Evolutionary conservation across 30 jellyfish, hydroid and myxozoan genomes (phyloP).

Genomic region (Catostylus mosaicus): DNA sequence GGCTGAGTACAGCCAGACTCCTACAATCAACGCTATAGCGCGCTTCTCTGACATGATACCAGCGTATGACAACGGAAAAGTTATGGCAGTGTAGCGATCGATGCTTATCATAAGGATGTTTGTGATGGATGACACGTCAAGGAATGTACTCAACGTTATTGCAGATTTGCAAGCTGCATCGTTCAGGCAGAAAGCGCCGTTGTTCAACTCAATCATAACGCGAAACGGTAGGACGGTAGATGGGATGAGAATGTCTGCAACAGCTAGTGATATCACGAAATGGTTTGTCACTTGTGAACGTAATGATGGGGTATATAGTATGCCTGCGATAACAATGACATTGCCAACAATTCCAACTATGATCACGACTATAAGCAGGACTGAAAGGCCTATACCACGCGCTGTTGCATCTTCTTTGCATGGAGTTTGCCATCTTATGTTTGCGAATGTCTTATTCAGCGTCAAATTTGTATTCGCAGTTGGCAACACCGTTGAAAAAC

Average conservation of each 20-base stretch:
- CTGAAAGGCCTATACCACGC: constrained; percentile 35
- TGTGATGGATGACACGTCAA: constrained; percentile 65
- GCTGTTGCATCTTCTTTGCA: constrained; percentile 28
- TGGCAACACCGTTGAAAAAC: not conserved
- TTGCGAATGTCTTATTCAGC: not conserved
- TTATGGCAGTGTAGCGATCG: constrained; percentile 76
- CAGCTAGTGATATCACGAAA: constrained; percentile 77
- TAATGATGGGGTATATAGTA: constrained; percentile 38
- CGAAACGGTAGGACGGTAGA: constrained; percentile 57
- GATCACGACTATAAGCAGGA: constrained; percentile 34
- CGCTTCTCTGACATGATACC: constrained; percentile 50
- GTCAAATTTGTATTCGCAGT: not conserved
- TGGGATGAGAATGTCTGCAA: constrained; percentile 61
- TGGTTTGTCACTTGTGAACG: constrained; percentile 53
- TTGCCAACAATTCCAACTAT: constrained; percentile 73
- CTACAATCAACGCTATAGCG: constrained; percentile 9
- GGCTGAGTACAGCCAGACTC: constrained; percentile 68
- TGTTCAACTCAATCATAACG: constrained; percentile 21
- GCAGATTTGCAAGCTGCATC: constrained; percentile 55
- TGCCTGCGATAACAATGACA: constrained; percentile 65
- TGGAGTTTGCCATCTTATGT: not conserved
- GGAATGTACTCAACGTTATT: constrained; percentile 24
- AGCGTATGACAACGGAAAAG: constrained; percentile 57
- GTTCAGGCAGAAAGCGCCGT: constrained; percentile 58
- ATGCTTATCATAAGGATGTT: constrained; percentile 73